Conservation (phyloP, 2,113 vertebrate species). For the Pterocles orientalis region DNA sequence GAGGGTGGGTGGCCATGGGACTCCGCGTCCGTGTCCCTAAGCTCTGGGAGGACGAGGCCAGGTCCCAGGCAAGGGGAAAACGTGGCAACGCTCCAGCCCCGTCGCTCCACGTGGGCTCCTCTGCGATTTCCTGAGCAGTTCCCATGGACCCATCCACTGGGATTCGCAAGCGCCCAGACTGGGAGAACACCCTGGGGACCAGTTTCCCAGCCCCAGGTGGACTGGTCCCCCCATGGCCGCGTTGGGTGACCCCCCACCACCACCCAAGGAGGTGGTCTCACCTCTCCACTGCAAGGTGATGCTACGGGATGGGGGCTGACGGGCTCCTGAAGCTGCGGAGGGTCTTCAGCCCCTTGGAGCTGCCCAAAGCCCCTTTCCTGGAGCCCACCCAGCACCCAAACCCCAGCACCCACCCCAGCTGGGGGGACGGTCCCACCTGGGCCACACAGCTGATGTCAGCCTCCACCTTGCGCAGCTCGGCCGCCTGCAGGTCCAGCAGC, state of each 20-base stretch:
- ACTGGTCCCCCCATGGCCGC: fast-evolving
- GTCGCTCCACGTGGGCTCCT: background rate
- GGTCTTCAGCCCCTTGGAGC: fast-evolving
- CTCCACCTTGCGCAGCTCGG: constrained; percentile 79
- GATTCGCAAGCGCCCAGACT: background rate
- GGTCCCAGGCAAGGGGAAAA: background rate
- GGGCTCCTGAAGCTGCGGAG: background rate
- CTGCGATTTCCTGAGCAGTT: fast-evolving
- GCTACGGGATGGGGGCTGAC: fast-evolving
- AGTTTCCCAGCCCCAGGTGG: background rate
- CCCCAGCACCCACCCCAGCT: background rate
- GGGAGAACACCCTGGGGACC: background rate
- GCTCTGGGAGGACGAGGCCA: background rate
- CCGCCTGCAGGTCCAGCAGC: constrained; percentile 84
- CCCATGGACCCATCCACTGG: fast-evolving
- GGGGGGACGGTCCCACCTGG: constrained; percentile 69
- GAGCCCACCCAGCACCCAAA: too few species aligned
- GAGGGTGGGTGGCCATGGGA: fast-evolving
- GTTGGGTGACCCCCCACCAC: background rate
- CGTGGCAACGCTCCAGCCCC: fast-evolving
- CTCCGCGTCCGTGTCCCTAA: fast-evolving
- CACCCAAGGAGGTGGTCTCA: background rate
- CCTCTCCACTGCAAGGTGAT: background rate
- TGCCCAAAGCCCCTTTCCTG: background rate
- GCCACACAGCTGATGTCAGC: constrained; percentile 78